phyloP scores from a whole-genome alignment of 2,113 vertebrate genomes.

The Neodon shergylaensis region DNA sequence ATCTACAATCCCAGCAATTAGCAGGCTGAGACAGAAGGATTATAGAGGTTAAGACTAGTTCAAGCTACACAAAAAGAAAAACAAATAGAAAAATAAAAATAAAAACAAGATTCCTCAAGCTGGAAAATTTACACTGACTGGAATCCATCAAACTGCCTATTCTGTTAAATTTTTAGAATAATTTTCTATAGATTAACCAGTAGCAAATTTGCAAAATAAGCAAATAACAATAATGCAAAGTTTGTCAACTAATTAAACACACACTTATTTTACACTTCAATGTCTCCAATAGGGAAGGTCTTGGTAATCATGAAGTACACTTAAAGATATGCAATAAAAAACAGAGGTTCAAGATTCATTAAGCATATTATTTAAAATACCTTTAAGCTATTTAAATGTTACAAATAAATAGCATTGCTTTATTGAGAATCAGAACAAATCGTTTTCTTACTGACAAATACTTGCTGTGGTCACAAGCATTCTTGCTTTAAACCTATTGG shows the following conservation, averaged over 20 bases:
- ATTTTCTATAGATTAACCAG: not conserved
- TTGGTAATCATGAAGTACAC: not conserved
- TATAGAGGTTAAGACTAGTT: not conserved
- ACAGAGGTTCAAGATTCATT: conserved; percentile 16
- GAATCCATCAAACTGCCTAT: not conserved
- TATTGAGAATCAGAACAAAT: not conserved
- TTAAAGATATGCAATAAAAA: conserved; percentile 42
- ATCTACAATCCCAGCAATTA: not conserved
- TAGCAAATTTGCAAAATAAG: conserved; percentile 24
- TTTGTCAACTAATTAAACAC: not conserved
- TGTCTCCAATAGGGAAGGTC: not conserved
- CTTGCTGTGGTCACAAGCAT: not conserved
- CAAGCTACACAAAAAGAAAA: not conserved
- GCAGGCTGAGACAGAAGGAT: not conserved
- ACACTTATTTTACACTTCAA: not conserved
- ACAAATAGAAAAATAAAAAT: not conserved
- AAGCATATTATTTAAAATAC: conserved; percentile 5
- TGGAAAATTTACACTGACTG: conserved; percentile 21
- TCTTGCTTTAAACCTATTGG: not conserved
- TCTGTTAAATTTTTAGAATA: not conserved
- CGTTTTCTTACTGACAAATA: not conserved
- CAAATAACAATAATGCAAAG: conserved; percentile 3
- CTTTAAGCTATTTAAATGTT: not conserved
- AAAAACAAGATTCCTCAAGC: not conserved
- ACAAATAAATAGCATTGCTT: conserved; percentile 31